Base-by-base conservation (phyloP, 2,113 vertebrate species). In the Peromyscus maniculatus region DNA sequence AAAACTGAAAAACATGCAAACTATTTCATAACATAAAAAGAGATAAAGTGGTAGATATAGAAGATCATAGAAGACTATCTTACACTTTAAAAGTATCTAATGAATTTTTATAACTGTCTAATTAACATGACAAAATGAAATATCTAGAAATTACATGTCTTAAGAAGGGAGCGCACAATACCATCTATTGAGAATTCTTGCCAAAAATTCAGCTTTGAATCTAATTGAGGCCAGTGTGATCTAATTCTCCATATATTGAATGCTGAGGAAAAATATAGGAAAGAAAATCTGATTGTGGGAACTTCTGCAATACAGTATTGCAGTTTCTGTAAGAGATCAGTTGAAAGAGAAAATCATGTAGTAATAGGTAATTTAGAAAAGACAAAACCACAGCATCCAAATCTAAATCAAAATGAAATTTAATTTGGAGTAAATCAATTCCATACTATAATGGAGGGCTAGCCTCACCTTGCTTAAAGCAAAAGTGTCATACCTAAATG, bases 121-220 rank as follows among this genome's bases (percentile, higher is more conserved):
- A 82, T 87, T 91, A 91, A 86, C 43, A 90, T 82, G 55, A 87
- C 39, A 89, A 80, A 82, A 24, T 93, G 59, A 69, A 75, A 49
- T 94, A 75, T 3, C 7, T 52, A 90, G 46, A 74, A 87, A 82
- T 64, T n/a, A 3, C 59, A 43, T 36, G 5, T 11, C 39, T 95
- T 4, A 1, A 24, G 21, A 93, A 87, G 16, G 9, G 86, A 67
- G 31, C 9, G 59, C 13, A 82, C 5, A 92, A 67, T 6, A 78
- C 1, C 39, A 89, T 28, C 55, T 62, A 72, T 8, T 13, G 39
- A 83, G 69, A 87, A 55, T 49, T 87, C 43, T 87, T 94, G 72
- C 11, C 49, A 66, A 74, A 80, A 92, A 31, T 11, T 59, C 59
- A 95, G 43, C 92, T 1, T n/a, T 86, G 13, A 84, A 84, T 90